phyloP scores from a whole-genome alignment of 2,888 invertebrate species.

The Meloe dianella region DNA sequence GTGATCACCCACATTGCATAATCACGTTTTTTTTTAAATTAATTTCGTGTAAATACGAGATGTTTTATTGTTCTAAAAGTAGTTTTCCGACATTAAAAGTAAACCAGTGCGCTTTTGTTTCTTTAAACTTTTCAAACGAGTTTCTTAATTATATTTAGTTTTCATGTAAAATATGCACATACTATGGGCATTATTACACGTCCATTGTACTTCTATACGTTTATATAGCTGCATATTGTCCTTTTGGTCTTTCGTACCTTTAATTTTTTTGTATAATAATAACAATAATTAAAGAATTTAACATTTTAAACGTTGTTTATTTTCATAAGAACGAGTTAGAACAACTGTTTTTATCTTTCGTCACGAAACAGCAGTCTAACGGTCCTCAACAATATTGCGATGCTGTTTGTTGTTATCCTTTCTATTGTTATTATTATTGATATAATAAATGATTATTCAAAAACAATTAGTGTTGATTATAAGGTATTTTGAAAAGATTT shows the following conservation, averaged over 20 bases:
- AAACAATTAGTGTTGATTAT: background rate
- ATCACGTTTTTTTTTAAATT: no score
- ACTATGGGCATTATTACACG: no score
- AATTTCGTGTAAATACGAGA: no score
- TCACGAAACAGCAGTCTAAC: conserved; percentile 1
- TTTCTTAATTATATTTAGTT: background rate
- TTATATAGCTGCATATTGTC: background rate
- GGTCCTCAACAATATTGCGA: background rate
- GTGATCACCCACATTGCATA: background rate
- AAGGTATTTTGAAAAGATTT: background rate
- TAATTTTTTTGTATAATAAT: background rate
- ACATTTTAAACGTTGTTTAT: background rate
- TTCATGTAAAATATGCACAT: background rate
- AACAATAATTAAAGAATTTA: background rate
- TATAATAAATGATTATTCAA: background rate
- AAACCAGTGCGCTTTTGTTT: background rate
- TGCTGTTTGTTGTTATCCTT: background rate
- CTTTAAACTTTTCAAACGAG: background rate
- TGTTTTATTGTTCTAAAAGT: no score
- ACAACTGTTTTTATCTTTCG: conserved; percentile 3
- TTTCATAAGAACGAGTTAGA: background rate
- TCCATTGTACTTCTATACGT: no score
- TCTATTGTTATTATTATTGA: background rate
- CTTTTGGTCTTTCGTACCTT: background rate
- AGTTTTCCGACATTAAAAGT: background rate